Evolutionary conservation across 2,797 vertebrate genomes (phyloP).

Genomic region (Eospalax fontanierii): DNA sequence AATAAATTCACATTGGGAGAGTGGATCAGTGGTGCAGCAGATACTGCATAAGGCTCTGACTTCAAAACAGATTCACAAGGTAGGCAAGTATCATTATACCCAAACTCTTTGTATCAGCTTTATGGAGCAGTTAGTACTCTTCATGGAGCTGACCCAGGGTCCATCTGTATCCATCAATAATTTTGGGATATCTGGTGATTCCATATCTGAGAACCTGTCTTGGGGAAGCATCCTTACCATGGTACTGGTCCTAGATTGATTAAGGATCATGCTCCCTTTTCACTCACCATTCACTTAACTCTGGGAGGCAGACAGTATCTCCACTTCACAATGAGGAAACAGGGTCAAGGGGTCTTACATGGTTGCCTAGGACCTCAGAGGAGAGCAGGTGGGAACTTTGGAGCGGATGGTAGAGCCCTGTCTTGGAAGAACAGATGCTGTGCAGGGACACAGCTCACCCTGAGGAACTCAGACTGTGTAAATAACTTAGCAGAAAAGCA

Average conservation of each 20-base stretch:
- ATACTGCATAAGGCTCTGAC: not conserved
- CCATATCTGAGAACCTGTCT: not conserved
- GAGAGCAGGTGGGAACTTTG: not conserved
- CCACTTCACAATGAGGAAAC: not conserved
- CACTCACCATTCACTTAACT: not conserved
- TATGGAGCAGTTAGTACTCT: not conserved
- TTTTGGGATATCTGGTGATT: not conserved
- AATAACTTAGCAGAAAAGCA: not conserved
- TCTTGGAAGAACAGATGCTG: not conserved
- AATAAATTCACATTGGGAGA: not conserved
- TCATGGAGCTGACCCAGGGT: not conserved
- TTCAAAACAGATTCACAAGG: not conserved
- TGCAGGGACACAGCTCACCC: rapidly evolving
- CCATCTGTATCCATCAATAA: not conserved
- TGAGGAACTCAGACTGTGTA: not conserved
- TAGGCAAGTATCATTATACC: not conserved
- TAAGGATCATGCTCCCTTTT: not conserved
- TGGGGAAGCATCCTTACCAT: not conserved
- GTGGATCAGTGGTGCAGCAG: not conserved
- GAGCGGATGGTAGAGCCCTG: not conserved
- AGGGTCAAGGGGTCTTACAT: not conserved
- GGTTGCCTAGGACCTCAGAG: not conserved
- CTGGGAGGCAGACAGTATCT: not conserved
- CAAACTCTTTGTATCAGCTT: not conserved
- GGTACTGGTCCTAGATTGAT: not conserved